These are phyloP conservation scores for Denticeps clupeoides DNA, from an alignment of 2,797 vertebrate genomes.

Conservation along the genomic window DNA sequence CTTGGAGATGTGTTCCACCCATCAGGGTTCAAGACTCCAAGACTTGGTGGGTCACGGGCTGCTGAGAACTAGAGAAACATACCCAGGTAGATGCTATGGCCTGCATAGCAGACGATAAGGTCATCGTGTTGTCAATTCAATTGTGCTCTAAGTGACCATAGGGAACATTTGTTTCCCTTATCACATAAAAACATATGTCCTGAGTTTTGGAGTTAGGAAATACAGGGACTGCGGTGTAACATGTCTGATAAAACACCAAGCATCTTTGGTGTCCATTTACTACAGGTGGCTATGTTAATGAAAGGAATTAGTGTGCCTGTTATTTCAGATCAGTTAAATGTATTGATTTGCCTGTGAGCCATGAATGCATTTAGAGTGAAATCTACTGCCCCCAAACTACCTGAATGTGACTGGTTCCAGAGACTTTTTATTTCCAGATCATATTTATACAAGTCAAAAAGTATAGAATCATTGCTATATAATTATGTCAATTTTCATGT, in stretches of 20 bases:
- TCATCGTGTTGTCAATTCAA: constrained; percentile 12
- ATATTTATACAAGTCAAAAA: no score
- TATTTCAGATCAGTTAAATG: constrained; percentile 6
- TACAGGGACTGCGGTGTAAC: no score
- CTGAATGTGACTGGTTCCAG: no score
- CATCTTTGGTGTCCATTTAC: constrained; percentile 10
- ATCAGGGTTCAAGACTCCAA: constrained; percentile 18
- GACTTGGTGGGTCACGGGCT: background rate
- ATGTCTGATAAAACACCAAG: constrained; percentile 12
- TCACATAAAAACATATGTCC: constrained; percentile 25
- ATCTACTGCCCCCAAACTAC: no score
- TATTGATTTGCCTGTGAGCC: constrained; percentile 1
- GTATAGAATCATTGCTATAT: no score
- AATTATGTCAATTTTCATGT: no score
- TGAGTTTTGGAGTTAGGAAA: constrained; percentile 10
- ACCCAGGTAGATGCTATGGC: background rate
- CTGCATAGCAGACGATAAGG: constrained; percentile 6
- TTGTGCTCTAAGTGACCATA: constrained; percentile 18
- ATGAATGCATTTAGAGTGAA: constrained; percentile 16
- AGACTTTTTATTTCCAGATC: no score
- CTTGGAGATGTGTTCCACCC: constrained; percentile 10
- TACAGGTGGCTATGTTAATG: constrained; percentile 9
- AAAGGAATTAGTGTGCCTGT: constrained; percentile 17
- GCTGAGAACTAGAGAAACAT: background rate
- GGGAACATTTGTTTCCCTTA: constrained; percentile 23